Evolutionary conservation across 1,140 invertebrate genomes (phyloP), one percentile per base, ranked within the genome.

Genomic region (Drosophila biarmipes): DNA sequence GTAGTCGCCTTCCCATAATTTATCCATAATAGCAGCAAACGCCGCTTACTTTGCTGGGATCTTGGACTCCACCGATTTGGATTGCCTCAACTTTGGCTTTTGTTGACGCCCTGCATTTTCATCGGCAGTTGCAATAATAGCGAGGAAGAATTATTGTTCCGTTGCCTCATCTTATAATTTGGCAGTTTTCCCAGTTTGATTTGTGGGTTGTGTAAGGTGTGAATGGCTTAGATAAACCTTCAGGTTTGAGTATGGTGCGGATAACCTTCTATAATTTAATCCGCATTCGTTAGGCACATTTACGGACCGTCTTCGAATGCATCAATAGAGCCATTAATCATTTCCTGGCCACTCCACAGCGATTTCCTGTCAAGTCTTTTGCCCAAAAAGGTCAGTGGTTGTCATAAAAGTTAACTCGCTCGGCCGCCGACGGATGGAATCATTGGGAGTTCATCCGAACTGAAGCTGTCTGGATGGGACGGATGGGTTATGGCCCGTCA

Each of bases 1-100:
- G 66, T 63, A 53, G 59, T 73, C 74, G 54, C 64, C 68, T 73
- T 77, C 48, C 78, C 59, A 78, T 85, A 85, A 85, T 85, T 85
- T 73, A 85, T 85, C 67, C 43, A 55, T 80, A 80, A 84, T 82
- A 85, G 76, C 80, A 52, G 51, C 62, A 77, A 85, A 77, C 63
- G 62, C 46, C 55, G 59, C 7, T 49, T 51, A 51, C 46, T 53
- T 54, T 24, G 21, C 69, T 73, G 73, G 43, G 24, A 63, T 63
- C 61, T 64, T 34, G 37, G 48, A 59, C 58, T 42, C 59, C 27
- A 53, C 52, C 46, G 69, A 66, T 73, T 57, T 56, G 53, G 56
- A 72, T 80, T 71, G 76, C 76, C 53, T 69, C 80, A 85, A 77
- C 76, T 85, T 85, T 78, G 76, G 73, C 74, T 85, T 80, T 80